Percentiles rank a stretch among this genome's conserved stretches.
These are phyloP conservation scores for Stegana nigrithorax DNA, from an alignment of 2,888 invertebrate species.

Conservation along the genomic window DNA sequence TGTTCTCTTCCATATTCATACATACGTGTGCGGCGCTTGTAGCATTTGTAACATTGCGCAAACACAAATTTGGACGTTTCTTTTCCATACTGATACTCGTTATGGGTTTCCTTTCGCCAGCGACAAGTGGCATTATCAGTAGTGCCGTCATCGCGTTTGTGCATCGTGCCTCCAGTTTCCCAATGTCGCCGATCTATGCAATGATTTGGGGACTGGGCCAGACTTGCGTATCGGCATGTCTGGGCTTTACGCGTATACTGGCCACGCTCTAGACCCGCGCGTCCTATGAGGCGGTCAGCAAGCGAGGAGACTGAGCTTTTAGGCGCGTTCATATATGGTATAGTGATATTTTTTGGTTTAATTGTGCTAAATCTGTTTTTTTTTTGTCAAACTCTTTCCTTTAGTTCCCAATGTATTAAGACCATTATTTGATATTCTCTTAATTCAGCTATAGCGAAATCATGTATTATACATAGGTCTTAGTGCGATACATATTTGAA, in stretches of 20 bases:
- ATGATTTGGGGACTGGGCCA: conserved; percentile 96
- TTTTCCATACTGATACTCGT: conserved; percentile 88
- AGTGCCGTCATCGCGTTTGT: conserved; percentile 95
- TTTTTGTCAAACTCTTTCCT: background rate
- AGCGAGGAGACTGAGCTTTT: background rate
- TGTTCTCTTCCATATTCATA: conserved; percentile 93
- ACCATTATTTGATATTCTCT: background rate
- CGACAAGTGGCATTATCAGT: conserved; percentile 87
- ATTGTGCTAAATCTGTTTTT: background rate
- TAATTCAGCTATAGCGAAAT: background rate
- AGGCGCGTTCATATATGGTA: background rate
- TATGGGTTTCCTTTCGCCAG: conserved; percentile 90
- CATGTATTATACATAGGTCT: too few species aligned
- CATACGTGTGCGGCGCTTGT: conserved; percentile 92
- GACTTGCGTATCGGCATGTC: conserved; percentile 87
- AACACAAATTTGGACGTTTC: conserved; percentile 95
- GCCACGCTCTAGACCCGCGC: conserved; percentile 81
- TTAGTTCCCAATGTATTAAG: background rate
- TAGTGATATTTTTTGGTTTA: conserved; percentile 5
- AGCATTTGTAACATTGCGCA: conserved; percentile 89
- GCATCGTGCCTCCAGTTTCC: conserved; percentile 88
- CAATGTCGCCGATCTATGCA: conserved; percentile 92
- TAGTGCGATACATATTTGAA: too few species aligned
- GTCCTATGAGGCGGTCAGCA: background rate
- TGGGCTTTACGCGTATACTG: conserved; percentile 92